Conservation (phyloP, 2,888 invertebrate genomes). For the Scrobipalpa atriplicella region DNA sequence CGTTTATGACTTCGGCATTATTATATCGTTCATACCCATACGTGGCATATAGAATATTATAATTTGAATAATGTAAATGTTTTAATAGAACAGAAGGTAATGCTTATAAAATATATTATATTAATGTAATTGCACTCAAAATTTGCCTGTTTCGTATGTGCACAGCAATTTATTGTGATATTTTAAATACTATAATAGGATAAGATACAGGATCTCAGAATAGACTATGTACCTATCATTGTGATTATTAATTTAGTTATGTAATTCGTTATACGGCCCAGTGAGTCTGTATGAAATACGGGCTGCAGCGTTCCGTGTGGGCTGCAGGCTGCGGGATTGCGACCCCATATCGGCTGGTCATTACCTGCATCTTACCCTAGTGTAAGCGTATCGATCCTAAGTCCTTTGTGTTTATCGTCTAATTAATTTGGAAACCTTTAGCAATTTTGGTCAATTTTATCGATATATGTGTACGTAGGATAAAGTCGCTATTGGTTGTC, state of each 20-base stretch:
- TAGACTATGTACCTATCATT: conserved; percentile 75
- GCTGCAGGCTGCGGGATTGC: conserved; percentile 41
- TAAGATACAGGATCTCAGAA: conserved; percentile 76
- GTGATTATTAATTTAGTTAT: conserved; percentile 62
- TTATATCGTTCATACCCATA: neutral
- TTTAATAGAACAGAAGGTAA: conserved; percentile 64
- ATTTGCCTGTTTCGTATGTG: conserved; percentile 83
- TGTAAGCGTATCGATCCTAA: conserved; percentile 37
- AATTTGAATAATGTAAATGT: conserved; percentile 50
- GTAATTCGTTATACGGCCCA: conserved; percentile 38
- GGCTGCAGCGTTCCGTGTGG: conserved; percentile 52
- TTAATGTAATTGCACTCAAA: conserved; percentile 81
- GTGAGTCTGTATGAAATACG: conserved; percentile 64
- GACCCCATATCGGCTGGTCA: conserved; percentile 39
- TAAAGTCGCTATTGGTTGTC: conserved; percentile 64
- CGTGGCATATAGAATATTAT: conserved; percentile 35
- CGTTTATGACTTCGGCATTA: conserved; percentile 3
- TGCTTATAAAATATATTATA: conserved; percentile 60
- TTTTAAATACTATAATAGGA: conserved; percentile 77
- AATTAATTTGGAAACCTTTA: conserved; percentile 57
- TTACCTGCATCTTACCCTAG: conserved; percentile 41
- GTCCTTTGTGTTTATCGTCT: conserved; percentile 40
- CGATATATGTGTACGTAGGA: conserved; percentile 65
- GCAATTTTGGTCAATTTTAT: conserved; percentile 76
- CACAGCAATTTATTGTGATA: conserved; percentile 84